Evolutionary conservation across 2,888 invertebrate species (phyloP).

Genomic region (Yponomeuta plumbellus): DNA sequence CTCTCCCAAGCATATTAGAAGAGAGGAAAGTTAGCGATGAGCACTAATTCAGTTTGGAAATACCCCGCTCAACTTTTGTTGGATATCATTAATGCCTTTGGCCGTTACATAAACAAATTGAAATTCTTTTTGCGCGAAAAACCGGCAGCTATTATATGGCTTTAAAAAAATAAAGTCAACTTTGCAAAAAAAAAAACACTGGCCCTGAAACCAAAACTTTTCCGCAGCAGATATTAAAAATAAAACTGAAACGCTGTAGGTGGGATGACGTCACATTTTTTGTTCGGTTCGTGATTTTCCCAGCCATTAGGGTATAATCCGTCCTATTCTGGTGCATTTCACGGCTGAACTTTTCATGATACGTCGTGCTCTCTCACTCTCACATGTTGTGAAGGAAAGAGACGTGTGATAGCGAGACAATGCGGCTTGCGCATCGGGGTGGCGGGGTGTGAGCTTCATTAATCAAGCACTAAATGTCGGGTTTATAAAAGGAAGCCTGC

Average conservation of each 20-base stretch:
- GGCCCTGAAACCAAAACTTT: not conserved
- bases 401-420: not conserved
- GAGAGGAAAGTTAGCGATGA: not conserved
- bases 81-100: not conserved
- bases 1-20: not conserved
- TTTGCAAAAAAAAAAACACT: not conserved
- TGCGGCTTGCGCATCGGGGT: not conserved
- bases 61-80: not conserved
- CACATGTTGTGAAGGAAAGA: not conserved
- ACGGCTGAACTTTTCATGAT: not conserved
- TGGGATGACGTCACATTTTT: conserved; percentile 6
- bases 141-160: not conserved
- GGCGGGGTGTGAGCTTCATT: not conserved
- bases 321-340: conserved; percentile 5
- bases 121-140: not conserved
- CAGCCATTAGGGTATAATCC: conserved; percentile 49
- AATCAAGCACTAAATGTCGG: conserved; percentile 6
- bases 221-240: not conserved
- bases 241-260: not conserved
- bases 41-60: not conserved
- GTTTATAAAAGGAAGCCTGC: not conserved
- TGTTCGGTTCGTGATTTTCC: conserved; percentile 31
- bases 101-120: not conserved
- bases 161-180: not conserved
- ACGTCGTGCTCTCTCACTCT: not conserved